Evolutionary conservation across 92 coral and sea anemone species (phyloP).

Genomic region (Zoanthus gigantus): DNA sequence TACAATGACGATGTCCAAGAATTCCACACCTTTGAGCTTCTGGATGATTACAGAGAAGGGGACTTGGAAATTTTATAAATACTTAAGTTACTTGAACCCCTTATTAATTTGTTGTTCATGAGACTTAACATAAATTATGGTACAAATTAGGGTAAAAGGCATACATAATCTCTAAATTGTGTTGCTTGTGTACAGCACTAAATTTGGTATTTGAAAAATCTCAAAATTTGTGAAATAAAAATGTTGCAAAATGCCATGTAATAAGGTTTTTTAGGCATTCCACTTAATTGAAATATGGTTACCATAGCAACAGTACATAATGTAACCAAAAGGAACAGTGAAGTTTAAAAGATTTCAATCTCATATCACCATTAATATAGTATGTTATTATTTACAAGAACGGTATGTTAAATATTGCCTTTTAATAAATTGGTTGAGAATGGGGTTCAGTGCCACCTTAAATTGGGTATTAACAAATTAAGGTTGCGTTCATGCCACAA

Average conservation of each 20-base stretch:
- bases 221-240: background rate
- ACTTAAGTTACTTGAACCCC: constrained; percentile 4
- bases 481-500: constrained; percentile 33
- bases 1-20: constrained; percentile 41
- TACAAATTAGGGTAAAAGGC: constrained; percentile 34
- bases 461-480: constrained; percentile 16
- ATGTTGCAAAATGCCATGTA: background rate
- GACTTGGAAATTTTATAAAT: constrained; percentile 54
- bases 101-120: constrained; percentile 24
- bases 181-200: constrained; percentile 29
- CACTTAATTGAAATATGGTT: constrained; percentile 45
- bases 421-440: constrained; percentile 25
- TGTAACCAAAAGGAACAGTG: constrained; percentile 17
- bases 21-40: constrained; percentile 38
- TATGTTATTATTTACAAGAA: constrained; percentile 19
- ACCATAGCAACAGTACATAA: constrained; percentile 35
- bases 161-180: constrained; percentile 12
- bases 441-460: constrained; percentile 50
- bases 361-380: constrained; percentile 34
- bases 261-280: constrained; percentile 34
- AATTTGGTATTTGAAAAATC: background rate
- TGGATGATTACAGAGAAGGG: constrained; percentile 47
- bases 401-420: constrained; percentile 1
- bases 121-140: constrained; percentile 2
- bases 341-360: constrained; percentile 42